Conservation (phyloP, 92 coral and sea anemone species). For the Desmophyllum pertusum region DNA sequence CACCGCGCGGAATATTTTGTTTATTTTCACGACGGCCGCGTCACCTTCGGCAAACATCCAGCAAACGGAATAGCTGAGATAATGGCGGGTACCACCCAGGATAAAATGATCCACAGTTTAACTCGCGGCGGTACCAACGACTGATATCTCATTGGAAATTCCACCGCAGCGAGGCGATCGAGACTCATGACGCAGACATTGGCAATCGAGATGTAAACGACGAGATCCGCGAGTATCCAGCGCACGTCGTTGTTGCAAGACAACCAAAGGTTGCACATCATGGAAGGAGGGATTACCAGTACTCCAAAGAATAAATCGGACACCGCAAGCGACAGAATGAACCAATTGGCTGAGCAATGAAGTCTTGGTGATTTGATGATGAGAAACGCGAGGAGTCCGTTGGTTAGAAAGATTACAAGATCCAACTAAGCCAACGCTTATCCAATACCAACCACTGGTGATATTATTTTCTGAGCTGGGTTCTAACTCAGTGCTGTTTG, state of each 20-base stretch:
- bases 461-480: background rate
- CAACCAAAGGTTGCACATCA: conserved; percentile 24
- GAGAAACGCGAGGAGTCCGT: conserved; percentile 29
- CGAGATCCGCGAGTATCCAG: conserved; percentile 27
- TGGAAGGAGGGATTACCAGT: conserved; percentile 29
- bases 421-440: conserved; percentile 18
- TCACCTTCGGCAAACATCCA: conserved; percentile 29
- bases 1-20: conserved; percentile 36
- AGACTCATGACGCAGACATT: conserved; percentile 38
- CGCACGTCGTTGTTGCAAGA: conserved; percentile 27
- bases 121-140: conserved; percentile 23
- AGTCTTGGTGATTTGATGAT: conserved; percentile 18
- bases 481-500: background rate
- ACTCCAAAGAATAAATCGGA: conserved; percentile 36
- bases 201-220: conserved; percentile 43
- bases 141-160: conserved; percentile 37
- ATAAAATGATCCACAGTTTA: conserved; percentile 13
- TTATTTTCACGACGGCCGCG: background rate
- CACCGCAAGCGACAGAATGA: conserved; percentile 42
- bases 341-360: conserved; percentile 21
- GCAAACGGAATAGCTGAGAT: conserved; percentile 1
- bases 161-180: conserved; percentile 45
- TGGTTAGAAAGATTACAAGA: conserved; percentile 16
- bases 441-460: conserved; percentile 11
- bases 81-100: conserved; percentile 35